Base-by-base conservation (phyloP, 2,113 vertebrate species). In the Erythrocercus mccallii region DNA sequence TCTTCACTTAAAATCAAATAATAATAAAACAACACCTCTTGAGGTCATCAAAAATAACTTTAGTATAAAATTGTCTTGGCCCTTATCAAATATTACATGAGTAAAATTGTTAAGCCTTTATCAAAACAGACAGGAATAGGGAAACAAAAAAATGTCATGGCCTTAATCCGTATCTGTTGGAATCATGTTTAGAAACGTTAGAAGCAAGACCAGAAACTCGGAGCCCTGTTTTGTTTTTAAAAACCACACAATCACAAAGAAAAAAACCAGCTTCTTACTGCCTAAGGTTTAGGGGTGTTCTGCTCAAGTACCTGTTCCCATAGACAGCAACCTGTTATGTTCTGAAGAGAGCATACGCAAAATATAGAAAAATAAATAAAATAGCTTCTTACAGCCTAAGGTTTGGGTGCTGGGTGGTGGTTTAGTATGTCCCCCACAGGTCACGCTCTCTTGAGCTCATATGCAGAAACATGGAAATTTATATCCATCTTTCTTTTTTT, bases 41-140 rank as follows among this genome's bases (percentile, higher is more conserved):
- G 97, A 98, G 97, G 97, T 97, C 97, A 97, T 98, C 96, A 98
- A 98, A 98, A 98, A 98, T 98, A 98, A 98, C 94, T 98, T 98
- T 97, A 97, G 97, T 98, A 98, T 96, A 98, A 98, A 98, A 98
- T 96, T 95, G 97, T 96, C 97, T 95, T 96, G 97, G 96, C 97
- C 97, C 96, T 97, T 97, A 98, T 97, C 97, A 98, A 98, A 98
- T 95, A 95, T 93, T 96, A 97, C 92, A 96, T 94, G 97, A 98
- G 96, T 96, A 97, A 98, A 98, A 97, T 94, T 88, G 95, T 96
- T 94, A 92, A 97, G 95, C 96, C 79, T 97, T 98, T 97, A 97
- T 96, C 97, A 81, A 92, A 97, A 96, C 96, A 94, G 92, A 96
- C 70, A 94, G 96, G 94, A 95, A 86, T 72, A 89, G 78, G 85